Evolutionary conservation across 2,888 invertebrate species (phyloP), one percentile per base, ranked within the genome.

Genomic region (Eupithecia pulchellata): DNA sequence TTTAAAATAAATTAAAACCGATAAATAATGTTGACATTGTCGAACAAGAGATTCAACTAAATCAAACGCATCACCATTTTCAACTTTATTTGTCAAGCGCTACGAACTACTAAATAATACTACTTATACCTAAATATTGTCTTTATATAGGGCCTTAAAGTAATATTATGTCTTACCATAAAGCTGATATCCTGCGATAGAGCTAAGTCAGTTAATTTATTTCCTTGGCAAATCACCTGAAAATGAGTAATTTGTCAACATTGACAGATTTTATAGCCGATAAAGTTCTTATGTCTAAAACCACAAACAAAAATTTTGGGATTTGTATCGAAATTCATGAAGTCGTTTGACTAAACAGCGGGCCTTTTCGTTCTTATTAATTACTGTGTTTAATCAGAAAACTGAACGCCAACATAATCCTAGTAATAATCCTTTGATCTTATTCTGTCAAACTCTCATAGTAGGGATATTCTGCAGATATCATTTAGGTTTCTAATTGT

Each of bases 301-400:
- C 36, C 4, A 17, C 17, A 39, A 39, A 39, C 14, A 39, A 6
- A 30, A 30, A 30, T 4, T 4, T 4, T 30, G 8, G 30, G 30
- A 34, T 11, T 34, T 11, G 34, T 47, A 47, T 55, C 4, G 3
- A 27, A 11, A 55, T 55, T 20, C 14, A 20, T 57, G 13, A n/a
- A 57, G 55, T 57, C 27, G 27, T 27, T 57, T 17, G 14, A 5
- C 17, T 57, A 29, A 29, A 27, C 17, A 27, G 42, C 20, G 42
- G 20, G 3, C 11, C 20, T 11, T 47, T 47, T 47, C 6, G 27
- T 29, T 42, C 42, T 14, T 57, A 57, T 47, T 47, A 20, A 47
- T 47, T 20, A 57, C 27, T 57, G 14, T 57, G 14, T 57, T n/a
- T 57, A 57, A 55, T 55, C 14, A 55, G 25, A 55, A 55, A 57